Conservation (phyloP, 2,888 invertebrate species). For the Aphidoletes aphidimyza region DNA sequence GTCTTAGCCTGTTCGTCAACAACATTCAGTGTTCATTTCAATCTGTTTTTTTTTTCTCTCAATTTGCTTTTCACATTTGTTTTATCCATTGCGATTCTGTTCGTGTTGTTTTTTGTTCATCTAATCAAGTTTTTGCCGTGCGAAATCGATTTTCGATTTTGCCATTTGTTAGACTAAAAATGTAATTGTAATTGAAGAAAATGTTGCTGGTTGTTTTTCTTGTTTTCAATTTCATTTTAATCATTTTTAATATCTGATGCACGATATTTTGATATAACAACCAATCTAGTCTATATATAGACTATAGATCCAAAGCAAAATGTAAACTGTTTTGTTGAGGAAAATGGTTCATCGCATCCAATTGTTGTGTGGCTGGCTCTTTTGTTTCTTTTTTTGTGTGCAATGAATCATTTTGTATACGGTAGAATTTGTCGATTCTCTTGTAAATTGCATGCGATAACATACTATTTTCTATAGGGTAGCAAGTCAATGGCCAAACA, state of each 20-base stretch:
- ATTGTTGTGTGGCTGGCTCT: not conserved
- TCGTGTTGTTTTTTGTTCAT: not conserved
- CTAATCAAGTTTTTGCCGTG: too few species aligned
- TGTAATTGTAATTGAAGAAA: too few species aligned
- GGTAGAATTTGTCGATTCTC: too few species aligned
- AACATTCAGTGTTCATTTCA: not conserved
- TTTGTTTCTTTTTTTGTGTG: not conserved
- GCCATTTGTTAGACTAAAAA: too few species aligned
- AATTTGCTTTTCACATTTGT: not conserved
- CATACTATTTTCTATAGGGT: not conserved
- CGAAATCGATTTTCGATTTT: too few species aligned
- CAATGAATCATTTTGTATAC: too few species aligned
- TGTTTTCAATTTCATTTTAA: not conserved
- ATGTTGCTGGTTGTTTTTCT: not conserved
- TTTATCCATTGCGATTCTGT: too few species aligned
- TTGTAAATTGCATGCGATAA: constrained; percentile 40
- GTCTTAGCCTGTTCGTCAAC: not conserved
- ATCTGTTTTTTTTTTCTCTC: not conserved
- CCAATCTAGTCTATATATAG: too few species aligned
- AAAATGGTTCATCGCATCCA: too few species aligned
- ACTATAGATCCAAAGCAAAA: too few species aligned
- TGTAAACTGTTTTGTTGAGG: too few species aligned
- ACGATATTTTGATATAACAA: not conserved
- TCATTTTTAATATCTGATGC: not conserved
- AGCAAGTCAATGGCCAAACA: constrained; percentile 7